phyloP scores from a whole-genome alignment of 1,140 invertebrate genomes.

The Tetramorium parvispinum region DNA sequence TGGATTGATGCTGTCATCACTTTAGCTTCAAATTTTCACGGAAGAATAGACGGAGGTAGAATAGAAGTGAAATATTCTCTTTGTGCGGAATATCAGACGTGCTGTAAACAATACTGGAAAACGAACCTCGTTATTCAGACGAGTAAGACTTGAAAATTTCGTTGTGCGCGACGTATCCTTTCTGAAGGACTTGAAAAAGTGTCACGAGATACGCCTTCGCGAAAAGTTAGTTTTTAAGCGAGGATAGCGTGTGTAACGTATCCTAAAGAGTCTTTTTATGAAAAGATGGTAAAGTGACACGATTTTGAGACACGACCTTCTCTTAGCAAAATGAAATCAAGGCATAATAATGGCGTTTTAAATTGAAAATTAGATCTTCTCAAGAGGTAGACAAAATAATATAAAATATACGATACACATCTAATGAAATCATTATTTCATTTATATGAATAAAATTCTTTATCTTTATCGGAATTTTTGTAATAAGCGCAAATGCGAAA shows the following conservation, averaged over 20 bases:
- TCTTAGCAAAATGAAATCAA: not conserved
- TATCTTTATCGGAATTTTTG: not conserved
- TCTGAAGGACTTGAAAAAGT: not conserved
- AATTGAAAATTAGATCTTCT: not conserved
- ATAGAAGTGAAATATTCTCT: constrained; percentile 10
- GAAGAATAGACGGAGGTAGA: not conserved
- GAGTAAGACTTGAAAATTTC: constrained; percentile 31
- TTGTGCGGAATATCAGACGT: not conserved
- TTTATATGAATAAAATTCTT: not conserved
- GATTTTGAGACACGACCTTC: not conserved
- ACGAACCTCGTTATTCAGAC: constrained; percentile 33
- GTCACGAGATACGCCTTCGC: not conserved
- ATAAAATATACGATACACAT: not conserved
- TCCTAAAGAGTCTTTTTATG: not conserved
- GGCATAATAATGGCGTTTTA: not conserved
- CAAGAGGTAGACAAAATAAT: not conserved
- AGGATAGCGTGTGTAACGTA: constrained; percentile 3
- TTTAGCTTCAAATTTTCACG: constrained; percentile 11
- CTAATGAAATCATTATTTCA: not conserved
- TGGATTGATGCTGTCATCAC: not conserved
- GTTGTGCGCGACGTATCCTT: not conserved
- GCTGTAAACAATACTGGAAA: constrained; percentile 25
- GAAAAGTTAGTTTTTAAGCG: constrained; percentile 11
- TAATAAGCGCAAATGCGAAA: not conserved
- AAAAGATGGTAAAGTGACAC: not conserved